Conservation (phyloP, 2,113 vertebrate species). For the Pimephales promelas region DNA sequence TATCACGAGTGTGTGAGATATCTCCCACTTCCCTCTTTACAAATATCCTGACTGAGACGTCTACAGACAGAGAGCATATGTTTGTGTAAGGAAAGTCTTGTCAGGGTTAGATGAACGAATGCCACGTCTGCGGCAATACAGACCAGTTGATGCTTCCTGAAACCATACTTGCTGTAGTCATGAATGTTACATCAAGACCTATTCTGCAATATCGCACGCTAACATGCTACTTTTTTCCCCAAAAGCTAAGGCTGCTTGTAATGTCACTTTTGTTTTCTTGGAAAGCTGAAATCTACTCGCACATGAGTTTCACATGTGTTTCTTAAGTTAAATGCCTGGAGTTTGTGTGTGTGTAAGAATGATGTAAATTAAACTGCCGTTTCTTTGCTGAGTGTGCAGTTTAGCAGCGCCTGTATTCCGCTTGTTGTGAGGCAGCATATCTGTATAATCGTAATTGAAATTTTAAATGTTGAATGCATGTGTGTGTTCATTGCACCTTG, state of each 20-base stretch:
- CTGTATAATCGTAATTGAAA: neutral
- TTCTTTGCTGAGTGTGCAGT: neutral
- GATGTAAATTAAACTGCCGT: neutral
- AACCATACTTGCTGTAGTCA: slow-evolving; percentile 1
- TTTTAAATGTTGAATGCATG: neutral
- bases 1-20: slow-evolving; percentile 28
- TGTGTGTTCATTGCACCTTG: neutral
- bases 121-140: neutral
- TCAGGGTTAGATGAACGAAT: neutral
- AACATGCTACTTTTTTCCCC: neutral
- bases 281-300: neutral
- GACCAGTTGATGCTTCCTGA: neutral
- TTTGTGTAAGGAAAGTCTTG: neutral
- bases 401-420: neutral
- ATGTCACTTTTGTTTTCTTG: neutral
- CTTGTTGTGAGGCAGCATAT: slow-evolving; percentile 5
- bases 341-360: neutral
- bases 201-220: slow-evolving; percentile 8
- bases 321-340: neutral
- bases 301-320: neutral
- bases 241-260: neutral
- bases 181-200: neutral
- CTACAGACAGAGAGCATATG: neutral
- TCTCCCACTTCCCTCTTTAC: slow-evolving; percentile 40
- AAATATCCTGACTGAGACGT: neutral